A percentile compares a stretch with the other conserved stretches of the same genome.
Evolutionary conservation across 2,888 invertebrate genomes (phyloP).

Genomic region (Unio delphinus): DNA sequence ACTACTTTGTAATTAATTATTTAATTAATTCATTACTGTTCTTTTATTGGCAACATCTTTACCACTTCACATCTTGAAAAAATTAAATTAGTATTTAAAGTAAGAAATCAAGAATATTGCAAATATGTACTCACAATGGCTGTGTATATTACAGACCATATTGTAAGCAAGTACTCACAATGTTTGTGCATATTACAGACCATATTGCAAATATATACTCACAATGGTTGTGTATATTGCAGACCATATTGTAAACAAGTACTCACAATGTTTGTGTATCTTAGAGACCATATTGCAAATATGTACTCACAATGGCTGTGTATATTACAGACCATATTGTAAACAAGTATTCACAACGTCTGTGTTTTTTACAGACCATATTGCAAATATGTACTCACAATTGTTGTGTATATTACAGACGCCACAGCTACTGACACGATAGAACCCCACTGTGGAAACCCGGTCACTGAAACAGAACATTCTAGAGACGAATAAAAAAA

Average conservation of each 20-base stretch:
- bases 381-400: constrained; percentile 32
- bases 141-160: constrained; percentile 43
- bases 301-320: constrained; percentile 47
- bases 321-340: constrained; percentile 35
- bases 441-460: constrained; percentile 47
- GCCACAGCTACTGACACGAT: constrained; percentile 43
- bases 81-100: background rate
- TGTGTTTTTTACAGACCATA: constrained; percentile 41
- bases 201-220: constrained; percentile 13
- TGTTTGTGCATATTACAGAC: constrained; percentile 45
- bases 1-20: too few relatives aligned
- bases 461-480: constrained; percentile 36
- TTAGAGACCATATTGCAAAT: constrained; percentile 10
- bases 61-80: too few relatives aligned
- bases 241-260: constrained; percentile 5
- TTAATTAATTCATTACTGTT: too few relatives aligned
- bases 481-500: background rate
- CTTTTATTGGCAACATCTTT: too few relatives aligned
- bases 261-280: constrained; percentile 52
- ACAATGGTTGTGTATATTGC: constrained; percentile 52
- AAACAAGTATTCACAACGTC: constrained; percentile 38
- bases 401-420: constrained; percentile 49
- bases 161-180: constrained; percentile 31
- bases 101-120: too few relatives aligned
- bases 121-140: constrained; percentile 40